A percentile compares a stretch with the other conserved stretches of the same genome.
phyloP scores from a whole-genome alignment of 1,140 invertebrate genomes.

The Scaptomyza montana region DNA sequence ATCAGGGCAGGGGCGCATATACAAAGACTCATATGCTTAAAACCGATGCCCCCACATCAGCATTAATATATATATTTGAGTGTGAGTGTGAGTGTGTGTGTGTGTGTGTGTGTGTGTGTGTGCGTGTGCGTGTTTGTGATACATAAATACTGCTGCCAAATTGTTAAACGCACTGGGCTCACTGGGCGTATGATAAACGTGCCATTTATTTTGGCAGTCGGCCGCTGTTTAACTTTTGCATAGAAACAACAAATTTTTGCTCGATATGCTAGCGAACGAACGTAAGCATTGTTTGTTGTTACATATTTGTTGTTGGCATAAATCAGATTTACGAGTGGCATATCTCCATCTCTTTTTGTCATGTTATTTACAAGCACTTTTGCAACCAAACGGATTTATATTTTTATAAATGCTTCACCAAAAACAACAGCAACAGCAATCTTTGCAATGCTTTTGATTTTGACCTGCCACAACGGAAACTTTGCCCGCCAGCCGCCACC shows the following conservation, averaged over 20 bases:
- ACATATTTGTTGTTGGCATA: constrained; percentile 22
- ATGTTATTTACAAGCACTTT: constrained; percentile 62
- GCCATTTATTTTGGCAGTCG: constrained; percentile 69
- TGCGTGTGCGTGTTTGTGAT: constrained; percentile 44
- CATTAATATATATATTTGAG: constrained; percentile 11
- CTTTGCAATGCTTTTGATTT: constrained; percentile 37
- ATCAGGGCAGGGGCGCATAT: constrained; percentile 32
- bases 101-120: constrained; percentile 19
- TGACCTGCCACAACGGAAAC: constrained; percentile 74
- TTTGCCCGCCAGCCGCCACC: constrained; percentile 3
- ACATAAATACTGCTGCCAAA: constrained; percentile 78
- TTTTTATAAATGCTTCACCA: constrained; percentile 39
- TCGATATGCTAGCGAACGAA: constrained; percentile 41
- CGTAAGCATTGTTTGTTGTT: constrained; percentile 42
- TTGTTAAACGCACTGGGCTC: constrained; percentile 68
- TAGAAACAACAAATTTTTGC: constrained; percentile 42
- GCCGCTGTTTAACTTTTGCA: constrained; percentile 48
- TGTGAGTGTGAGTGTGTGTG: constrained; percentile 27
- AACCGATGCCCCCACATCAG: constrained; percentile 12
- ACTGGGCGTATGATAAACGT: constrained; percentile 80
- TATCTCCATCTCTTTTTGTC: constrained; percentile 23
- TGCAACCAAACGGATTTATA: constrained; percentile 23
- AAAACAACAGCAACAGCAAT: constrained; percentile 5
- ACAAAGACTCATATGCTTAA: constrained; percentile 35
- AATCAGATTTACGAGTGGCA: constrained; percentile 66